Evolutionary conservation across 2,113 vertebrate genomes (phyloP), one percentile per base, ranked within the genome.

Genomic region (Arothron firmamentum): DNA sequence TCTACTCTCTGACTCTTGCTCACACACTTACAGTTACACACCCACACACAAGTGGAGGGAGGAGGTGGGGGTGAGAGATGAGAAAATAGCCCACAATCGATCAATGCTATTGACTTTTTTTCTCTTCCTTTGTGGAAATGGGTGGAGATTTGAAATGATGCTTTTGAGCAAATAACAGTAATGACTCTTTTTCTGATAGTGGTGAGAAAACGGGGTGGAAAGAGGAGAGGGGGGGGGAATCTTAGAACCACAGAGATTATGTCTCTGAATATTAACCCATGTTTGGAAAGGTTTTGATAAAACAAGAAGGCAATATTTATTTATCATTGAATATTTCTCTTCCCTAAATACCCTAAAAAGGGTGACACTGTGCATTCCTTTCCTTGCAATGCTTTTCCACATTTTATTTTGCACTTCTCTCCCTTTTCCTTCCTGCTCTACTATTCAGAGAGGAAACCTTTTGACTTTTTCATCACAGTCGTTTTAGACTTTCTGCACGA

Each of bases 21-120:
- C 63, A 62, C 48, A 70, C 57, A 64, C 50, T 75, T 49, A 78
- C 18, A 79, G 20, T 18, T n/a, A 49, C 21, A 47, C 56, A 46
- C 20, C 72, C 21, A 65, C 15, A 80, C 70, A 71, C 60, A 74
- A 16, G 31, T 74, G 52, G 61, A 72, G 55, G 75, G 65, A 69
- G 69, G 59, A 62, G 42, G 61, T 47, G 54, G 67, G 71, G 72
- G 65, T 62, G 62, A 52, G 52, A 49, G 61, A 57, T 52, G 48
- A 60, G 75, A 85, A 86, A 89, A 88, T 78, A 89, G 71, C 74
- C 43, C 13, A 56, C 71, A 70, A 91, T 89, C 76, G 85, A 89
- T 91, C 78, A 79, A 60, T 8, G 34, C 21, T 75, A 91, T 91
- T 77, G 89, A 91, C 90, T 92, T 91, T 79, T 81, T 77, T 65